These are phyloP conservation scores for Amblyornis subalaris DNA, from an alignment of 2,113 vertebrate species.

Conservation along the genomic window DNA sequence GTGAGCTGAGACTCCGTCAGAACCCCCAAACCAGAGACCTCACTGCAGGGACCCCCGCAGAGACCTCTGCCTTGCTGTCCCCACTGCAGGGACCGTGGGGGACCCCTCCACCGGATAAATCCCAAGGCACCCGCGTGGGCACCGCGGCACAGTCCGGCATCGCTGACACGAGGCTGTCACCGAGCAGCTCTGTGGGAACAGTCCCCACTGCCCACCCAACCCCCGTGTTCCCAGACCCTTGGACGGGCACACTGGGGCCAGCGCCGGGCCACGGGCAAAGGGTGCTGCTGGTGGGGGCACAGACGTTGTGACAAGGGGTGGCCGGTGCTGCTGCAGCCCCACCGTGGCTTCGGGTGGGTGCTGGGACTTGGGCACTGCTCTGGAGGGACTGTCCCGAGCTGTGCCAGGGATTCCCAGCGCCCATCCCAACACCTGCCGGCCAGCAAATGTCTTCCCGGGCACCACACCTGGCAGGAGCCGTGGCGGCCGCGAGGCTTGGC, in stretches of 20 bases:
- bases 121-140: not conserved
- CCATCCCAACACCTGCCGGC: not conserved
- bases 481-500: rapidly evolving
- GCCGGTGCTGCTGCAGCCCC: not conserved
- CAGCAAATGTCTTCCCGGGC: not conserved
- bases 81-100: not conserved
- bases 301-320: not conserved
- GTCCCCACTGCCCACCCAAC: not conserved
- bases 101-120: not conserved
- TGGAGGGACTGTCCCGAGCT: not conserved
- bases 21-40: no score
- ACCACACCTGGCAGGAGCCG: not conserved
- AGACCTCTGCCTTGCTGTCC: not conserved
- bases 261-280: rapidly evolving
- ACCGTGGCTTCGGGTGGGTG: rapidly evolving
- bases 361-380: rapidly evolving
- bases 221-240: not conserved
- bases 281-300: not conserved
- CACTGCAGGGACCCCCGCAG: not conserved
- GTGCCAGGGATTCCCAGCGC: not conserved
- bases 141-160: rapidly evolving
- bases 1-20: not conserved
- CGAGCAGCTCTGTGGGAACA: rapidly evolving
- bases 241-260: not conserved
- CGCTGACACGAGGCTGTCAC: rapidly evolving